These are phyloP conservation scores for Saccostrea glomerata DNA, from an alignment of 1,140 invertebrate genomes.

Conservation along the genomic window DNA sequence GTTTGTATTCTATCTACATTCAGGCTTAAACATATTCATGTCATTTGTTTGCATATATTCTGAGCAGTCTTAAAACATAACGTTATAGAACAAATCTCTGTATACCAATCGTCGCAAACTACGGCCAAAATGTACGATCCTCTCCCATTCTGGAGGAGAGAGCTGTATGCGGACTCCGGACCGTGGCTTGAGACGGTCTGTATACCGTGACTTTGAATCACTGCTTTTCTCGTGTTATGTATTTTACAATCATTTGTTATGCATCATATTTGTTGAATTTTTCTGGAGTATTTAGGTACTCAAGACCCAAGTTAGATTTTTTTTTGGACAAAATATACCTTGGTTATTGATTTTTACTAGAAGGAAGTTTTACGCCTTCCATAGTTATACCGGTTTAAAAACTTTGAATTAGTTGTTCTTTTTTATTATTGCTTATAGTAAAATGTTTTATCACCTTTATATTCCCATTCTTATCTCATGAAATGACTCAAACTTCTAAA, in stretches of 20 bases:
- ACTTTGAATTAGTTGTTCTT: background rate
- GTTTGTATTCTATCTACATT: background rate
- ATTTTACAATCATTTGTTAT: background rate
- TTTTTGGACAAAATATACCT: background rate
- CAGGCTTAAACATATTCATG: background rate
- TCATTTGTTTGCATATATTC: background rate
- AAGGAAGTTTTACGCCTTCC: background rate
- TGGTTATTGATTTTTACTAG: background rate
- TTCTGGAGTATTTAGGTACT: slow-evolving; percentile 8
- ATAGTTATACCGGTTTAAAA: background rate
- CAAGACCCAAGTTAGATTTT: background rate
- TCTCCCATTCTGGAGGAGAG: too few relatives aligned
- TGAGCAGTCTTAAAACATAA: background rate
- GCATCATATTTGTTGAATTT: slow-evolving; percentile 13
- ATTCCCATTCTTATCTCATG: background rate
- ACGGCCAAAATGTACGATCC: too few relatives aligned
- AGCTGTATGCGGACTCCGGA: too few relatives aligned
- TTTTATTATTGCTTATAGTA: background rate
- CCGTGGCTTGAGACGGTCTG: background rate
- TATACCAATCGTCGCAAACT: background rate
- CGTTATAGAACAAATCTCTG: background rate
- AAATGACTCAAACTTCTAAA: background rate
- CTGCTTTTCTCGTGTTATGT: background rate
- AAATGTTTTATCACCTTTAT: background rate
- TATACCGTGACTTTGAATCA: background rate